phyloP scores from a whole-genome alignment of 1,140 invertebrate species.

The Trigoniulus corallinus region DNA sequence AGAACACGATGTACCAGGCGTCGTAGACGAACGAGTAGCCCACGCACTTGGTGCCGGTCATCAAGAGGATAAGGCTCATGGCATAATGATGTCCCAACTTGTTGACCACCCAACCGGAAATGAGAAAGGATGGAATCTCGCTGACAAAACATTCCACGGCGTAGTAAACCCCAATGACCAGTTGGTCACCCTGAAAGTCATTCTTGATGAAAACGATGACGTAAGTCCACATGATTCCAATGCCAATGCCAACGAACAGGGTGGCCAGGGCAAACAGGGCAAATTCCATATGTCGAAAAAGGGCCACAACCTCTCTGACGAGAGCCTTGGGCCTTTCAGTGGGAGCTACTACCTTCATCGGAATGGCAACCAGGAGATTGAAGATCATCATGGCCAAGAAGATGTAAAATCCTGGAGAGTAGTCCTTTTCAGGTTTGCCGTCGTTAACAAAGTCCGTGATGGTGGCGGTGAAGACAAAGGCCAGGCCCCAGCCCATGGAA shows the following conservation, averaged over 20 bases:
- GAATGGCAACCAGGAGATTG: slow-evolving; percentile 9
- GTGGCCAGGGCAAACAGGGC: too few species aligned
- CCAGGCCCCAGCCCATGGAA: not conserved
- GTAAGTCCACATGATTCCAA: too few species aligned
- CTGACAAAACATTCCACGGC: slow-evolving; percentile 21
- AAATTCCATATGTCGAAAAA: too few species aligned
- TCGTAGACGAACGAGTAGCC: too few species aligned
- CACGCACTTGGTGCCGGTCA: slow-evolving; percentile 22
- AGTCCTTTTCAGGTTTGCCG: not conserved
- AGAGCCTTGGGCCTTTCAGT: slow-evolving; percentile 5
- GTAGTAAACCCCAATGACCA: slow-evolving; percentile 12
- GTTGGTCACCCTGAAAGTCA: too few species aligned
- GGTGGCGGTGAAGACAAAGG: not conserved
- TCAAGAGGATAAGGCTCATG: slow-evolving; percentile 18
- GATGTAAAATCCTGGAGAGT: slow-evolving; percentile 12
- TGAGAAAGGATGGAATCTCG: slow-evolving; percentile 20
- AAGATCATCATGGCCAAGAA: slow-evolving; percentile 8
- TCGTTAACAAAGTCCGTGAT: not conserved
- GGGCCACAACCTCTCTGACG: slow-evolving; percentile 1
- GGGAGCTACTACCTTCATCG: slow-evolving; percentile 2
- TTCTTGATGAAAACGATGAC: too few species aligned
- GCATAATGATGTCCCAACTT: slow-evolving; percentile 21
- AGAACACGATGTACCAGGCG: slow-evolving; percentile 20
- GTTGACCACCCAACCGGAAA: slow-evolving; percentile 22
- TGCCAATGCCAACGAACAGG: too few species aligned